phyloP scores from a whole-genome alignment of 2,888 invertebrate genomes.

The Enchytraeus crypticus region DNA sequence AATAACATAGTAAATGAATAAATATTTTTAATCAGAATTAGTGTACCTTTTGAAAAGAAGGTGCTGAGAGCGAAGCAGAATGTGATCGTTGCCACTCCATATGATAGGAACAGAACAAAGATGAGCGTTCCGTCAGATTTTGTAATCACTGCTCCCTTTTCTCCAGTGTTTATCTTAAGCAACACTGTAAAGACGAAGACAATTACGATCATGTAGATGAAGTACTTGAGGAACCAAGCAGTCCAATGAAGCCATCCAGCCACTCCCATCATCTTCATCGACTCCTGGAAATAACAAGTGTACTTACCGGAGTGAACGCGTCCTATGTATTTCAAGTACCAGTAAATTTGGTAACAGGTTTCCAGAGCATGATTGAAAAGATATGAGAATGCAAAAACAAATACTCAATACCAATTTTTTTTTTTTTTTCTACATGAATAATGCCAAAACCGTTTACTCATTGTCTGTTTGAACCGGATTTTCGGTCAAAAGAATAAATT shows the following conservation, averaged over 20 bases:
- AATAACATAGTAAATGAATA: too few species aligned
- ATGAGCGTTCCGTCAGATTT: conserved; percentile 61
- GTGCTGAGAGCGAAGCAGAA: conserved; percentile 73
- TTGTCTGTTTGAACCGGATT: too few species aligned
- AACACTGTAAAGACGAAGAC: conserved; percentile 50
- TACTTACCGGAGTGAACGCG: too few species aligned
- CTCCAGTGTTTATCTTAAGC: conserved; percentile 29
- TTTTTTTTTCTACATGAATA: too few species aligned
- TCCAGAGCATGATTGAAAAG: too few species aligned
- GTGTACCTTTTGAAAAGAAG: conserved; percentile 73
- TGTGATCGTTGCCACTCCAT: conserved; percentile 62
- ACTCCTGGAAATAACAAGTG: conserved; percentile 62
- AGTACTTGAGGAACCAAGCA: conserved; percentile 74
- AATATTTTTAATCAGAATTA: too few species aligned
- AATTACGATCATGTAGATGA: conserved; percentile 60
- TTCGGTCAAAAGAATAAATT: too few species aligned
- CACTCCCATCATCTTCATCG: conserved; percentile 85
- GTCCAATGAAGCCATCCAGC: conserved; percentile 74
- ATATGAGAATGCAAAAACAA: too few species aligned
- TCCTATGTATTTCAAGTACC: too few species aligned
- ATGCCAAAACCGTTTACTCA: too few species aligned
- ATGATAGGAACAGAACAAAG: conserved; percentile 64
- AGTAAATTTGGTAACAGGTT: too few species aligned
- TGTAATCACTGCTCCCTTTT: conserved; percentile 57
- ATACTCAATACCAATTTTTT: too few species aligned